Conservation (phyloP, 2,113 vertebrate species). For the Chaetorhynchus papuensis region DNA sequence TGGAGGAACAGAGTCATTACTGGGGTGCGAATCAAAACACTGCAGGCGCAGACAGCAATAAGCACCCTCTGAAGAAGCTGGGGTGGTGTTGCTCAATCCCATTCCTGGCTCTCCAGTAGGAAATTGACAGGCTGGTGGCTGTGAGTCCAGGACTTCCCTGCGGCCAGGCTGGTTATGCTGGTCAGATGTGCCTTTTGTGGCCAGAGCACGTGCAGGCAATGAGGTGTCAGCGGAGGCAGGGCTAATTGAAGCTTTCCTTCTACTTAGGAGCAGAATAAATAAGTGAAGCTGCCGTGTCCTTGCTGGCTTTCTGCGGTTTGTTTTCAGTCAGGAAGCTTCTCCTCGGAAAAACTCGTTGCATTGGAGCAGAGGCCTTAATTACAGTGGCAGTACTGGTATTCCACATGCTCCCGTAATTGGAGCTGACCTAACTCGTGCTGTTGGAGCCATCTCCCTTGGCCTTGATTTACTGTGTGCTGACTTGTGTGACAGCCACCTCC, state of each 20-base stretch:
- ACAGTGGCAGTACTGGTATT: neutral
- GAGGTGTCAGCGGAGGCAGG: neutral
- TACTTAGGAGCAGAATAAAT: neutral
- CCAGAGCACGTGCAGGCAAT: neutral
- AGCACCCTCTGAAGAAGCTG: neutral
- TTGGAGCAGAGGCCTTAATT: neutral
- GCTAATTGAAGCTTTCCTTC: constrained; percentile 19
- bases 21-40: neutral
- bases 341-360: neutral
- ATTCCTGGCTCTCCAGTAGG: fast-evolving
- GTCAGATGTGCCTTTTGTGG: neutral
- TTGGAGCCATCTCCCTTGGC: neutral
- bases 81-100: neutral
- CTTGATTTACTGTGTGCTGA: neutral
- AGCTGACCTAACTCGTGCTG: neutral
- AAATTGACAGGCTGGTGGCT: neutral
- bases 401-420: fast-evolving
- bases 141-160: neutral
- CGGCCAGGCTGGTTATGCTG: fast-evolving
- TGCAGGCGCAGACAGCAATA: neutral
- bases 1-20: neutral
- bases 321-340: neutral
- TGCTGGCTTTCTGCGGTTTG: neutral
- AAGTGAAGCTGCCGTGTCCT: neutral
- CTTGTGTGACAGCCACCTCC: fast-evolving